Conservation (phyloP, 2,888 invertebrate species). For the Caenorhabditis virilis region DNA sequence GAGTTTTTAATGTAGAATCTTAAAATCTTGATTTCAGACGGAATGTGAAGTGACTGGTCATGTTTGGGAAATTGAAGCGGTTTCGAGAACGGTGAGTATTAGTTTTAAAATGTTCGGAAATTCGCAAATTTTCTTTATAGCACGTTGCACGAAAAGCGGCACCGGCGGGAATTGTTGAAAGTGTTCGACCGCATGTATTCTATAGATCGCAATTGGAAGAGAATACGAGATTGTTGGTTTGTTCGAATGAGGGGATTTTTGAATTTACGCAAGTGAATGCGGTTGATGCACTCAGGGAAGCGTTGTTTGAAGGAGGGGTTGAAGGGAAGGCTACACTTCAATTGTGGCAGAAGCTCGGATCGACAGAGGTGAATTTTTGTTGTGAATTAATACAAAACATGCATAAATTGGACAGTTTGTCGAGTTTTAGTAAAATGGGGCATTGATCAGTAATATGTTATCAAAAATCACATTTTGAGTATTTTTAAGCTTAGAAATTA, state of each 20-base stretch:
- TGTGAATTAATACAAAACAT: no score
- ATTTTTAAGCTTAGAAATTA: no score
- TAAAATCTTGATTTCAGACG: slow-evolving; percentile 73
- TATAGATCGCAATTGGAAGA: slow-evolving; percentile 30
- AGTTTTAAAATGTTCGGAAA: not conserved
- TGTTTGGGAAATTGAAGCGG: slow-evolving; percentile 79
- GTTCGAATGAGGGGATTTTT: slow-evolving; percentile 76
- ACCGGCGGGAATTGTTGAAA: slow-evolving; percentile 23
- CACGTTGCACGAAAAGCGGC: slow-evolving; percentile 13
- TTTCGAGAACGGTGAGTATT: slow-evolving; percentile 11
- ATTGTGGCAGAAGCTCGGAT: slow-evolving; percentile 76
- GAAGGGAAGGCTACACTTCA: slow-evolving; percentile 77
- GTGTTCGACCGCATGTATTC: slow-evolving; percentile 28
- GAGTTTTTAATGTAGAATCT: slow-evolving; percentile 6
- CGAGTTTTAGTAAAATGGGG: no score
- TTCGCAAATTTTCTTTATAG: no score
- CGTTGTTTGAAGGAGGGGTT: slow-evolving; percentile 78
- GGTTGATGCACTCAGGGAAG: slow-evolving; percentile 83
- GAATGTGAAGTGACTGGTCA: slow-evolving; percentile 83
- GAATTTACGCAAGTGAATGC: slow-evolving; percentile 84
- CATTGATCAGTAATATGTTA: no score
- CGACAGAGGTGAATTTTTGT: slow-evolving; percentile 38
- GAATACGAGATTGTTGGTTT: slow-evolving; percentile 21
- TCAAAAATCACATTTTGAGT: no score
- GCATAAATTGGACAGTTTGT: no score